phyloP scores from a whole-genome alignment of 1,140 invertebrate genomes.

The Dendroctonus valens region DNA sequence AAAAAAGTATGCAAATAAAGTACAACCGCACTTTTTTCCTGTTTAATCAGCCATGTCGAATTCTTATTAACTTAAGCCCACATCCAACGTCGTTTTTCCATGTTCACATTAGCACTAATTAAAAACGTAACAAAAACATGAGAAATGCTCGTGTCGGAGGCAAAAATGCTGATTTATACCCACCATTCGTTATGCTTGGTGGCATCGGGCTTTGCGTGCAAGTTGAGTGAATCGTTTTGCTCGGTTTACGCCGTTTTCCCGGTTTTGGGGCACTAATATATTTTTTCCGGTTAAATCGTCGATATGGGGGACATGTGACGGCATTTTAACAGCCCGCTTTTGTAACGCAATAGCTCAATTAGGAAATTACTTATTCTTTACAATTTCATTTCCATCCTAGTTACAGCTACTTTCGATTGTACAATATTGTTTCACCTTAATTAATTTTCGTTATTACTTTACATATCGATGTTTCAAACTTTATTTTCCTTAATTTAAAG shows the following conservation, averaged over 20 bases:
- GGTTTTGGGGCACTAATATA: conserved; percentile 25
- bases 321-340: too few species aligned
- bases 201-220: conserved; percentile 6
- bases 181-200: conserved; percentile 16
- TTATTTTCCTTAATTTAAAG: too few species aligned
- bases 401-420: too few species aligned
- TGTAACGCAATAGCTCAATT: too few species aligned
- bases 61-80: background rate
- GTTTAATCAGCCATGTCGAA: background rate
- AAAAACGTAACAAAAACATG: conserved; percentile 18
- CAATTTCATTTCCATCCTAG: too few species aligned
- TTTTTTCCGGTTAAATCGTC: conserved; percentile 7
- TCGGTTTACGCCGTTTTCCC: conserved; percentile 26
- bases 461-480: too few species aligned
- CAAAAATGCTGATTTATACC: conserved; percentile 20
- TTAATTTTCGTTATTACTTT: too few species aligned
- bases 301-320: too few species aligned
- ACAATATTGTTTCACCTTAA: too few species aligned
- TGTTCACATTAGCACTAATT: conserved; percentile 13
- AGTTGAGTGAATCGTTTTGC: conserved; percentile 15
- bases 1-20: too few species aligned
- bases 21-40: too few species aligned
- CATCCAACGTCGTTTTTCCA: background rate
- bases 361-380: too few species aligned
- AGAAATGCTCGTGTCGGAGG: conserved; percentile 16